Base-by-base conservation (phyloP, 1,140 invertebrate genomes). In the Macrobrachium nipponense region DNA sequence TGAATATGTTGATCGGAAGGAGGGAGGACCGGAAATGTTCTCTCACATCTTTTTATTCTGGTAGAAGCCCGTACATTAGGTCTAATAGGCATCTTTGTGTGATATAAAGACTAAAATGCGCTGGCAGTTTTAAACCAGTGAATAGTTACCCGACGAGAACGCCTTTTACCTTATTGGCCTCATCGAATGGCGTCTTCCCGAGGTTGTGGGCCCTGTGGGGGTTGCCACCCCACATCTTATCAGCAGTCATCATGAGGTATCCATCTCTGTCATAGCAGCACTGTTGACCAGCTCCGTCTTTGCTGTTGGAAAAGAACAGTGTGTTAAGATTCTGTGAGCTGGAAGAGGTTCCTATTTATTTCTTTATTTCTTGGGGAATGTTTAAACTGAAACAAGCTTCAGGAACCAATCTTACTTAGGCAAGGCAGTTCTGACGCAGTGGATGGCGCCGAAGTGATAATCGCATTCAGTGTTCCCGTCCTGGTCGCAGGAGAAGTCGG, bases 201-300 rank as follows among this genome's bases (percentile, higher is more conserved):
- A 97, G 93, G 90, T 97, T 97, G 90, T 98, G 97, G 1, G 96
- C 95, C 79, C 97, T 93, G 70, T 95, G 94, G 0, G 98, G 97
- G 81, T 95, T 94, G 0, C 97, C 98, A 5, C 98, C 98, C 95
- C 97, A 98, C 92, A 96, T 95, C 89, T 98, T 97, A 91, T 99
- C 98, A 83, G 97, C 97, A 0, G 97, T 96, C 90, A 98, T 93
- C 95, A 98, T 97, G 7, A 99, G 92, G 91, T 95, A 97, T 5
- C 95, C 94, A 89, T 97, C 95, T 90, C 95, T 96, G 90, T 98
- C 97, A 90, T 99, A 99, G 90, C 98, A 99, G 89, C 98, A 99
- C 90, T 98, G 97, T 90, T 99, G 98, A 80, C 98, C 98, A 2
- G 97, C 95, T 72, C 97, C 98, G 90, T 97, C 96, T 72, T 94